Percentiles rank a stretch among this genome's conserved stretches.
Conservation (phyloP, 2,888 invertebrate species). For the Athalia cordata region DNA sequence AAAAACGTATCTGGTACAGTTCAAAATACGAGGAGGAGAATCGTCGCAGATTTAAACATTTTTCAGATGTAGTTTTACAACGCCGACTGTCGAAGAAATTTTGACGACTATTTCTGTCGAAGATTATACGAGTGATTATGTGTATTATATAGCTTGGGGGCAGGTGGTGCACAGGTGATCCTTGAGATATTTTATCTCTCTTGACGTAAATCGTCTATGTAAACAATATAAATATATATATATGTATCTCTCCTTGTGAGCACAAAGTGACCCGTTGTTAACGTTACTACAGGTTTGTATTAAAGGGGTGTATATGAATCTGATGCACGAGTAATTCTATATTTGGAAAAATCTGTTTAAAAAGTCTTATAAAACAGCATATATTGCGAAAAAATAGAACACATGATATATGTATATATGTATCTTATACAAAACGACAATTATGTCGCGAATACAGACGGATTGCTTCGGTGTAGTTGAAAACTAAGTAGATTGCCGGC, state of each 20-base stretch:
- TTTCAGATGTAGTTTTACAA: too few relatives aligned
- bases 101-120: too few relatives aligned
- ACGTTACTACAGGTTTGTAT: background rate
- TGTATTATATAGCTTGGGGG: too few relatives aligned
- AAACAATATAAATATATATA: conserved; percentile 35
- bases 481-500: conserved; percentile 26
- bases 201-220: conserved; percentile 21
- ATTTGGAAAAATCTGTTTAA: too few relatives aligned
- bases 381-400: background rate
- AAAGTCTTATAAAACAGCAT: background rate
- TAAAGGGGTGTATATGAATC: background rate
- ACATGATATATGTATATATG: background rate
- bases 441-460: background rate
- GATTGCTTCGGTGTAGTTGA: conserved; percentile 21
- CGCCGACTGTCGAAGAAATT: too few relatives aligned
- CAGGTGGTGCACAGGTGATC: conserved; percentile 10
- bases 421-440: background rate
- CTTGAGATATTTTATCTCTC: conserved; percentile 26
- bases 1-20: too few relatives aligned
- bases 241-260: background rate
- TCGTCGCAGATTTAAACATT: too few relatives aligned
- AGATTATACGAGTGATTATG: too few relatives aligned
- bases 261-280: conserved; percentile 28
- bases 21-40: too few relatives aligned
- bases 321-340: too few relatives aligned